Evolutionary conservation across 1,140 invertebrate genomes (phyloP).

Genomic region (Trichoplusia ni): DNA sequence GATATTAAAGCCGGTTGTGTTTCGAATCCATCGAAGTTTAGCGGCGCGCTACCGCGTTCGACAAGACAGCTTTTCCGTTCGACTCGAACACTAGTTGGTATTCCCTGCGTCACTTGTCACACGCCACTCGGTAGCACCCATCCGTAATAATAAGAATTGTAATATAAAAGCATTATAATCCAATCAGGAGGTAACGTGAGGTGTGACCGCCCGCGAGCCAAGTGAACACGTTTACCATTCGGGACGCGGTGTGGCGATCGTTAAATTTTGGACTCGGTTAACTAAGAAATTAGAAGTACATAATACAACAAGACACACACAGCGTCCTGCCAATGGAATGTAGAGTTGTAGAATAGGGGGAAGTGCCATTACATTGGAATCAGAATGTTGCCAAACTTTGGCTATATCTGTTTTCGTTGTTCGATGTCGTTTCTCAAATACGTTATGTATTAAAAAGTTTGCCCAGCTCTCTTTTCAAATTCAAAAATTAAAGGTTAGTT

Average conservation of each 20-base stretch:
- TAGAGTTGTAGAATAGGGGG: too few relatives aligned
- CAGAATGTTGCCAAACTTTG: too few relatives aligned
- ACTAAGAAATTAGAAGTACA: constrained; percentile 62
- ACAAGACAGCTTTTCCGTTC: constrained; percentile 47
- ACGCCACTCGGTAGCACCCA: constrained; percentile 63
- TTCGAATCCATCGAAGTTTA: constrained; percentile 22
- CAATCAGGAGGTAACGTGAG: constrained; percentile 68
- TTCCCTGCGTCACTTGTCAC: constrained; percentile 64
- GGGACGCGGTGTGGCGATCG: constrained; percentile 53
- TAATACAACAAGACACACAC: constrained; percentile 49
- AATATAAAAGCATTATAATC: constrained; percentile 79
- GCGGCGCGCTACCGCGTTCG: constrained; percentile 9
- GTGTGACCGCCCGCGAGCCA: constrained; percentile 70
- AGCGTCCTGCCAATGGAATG: constrained; percentile 31
- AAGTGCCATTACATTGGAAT: too few relatives aligned
- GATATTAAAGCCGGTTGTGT: constrained; percentile 40
- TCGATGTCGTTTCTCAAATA: too few relatives aligned
- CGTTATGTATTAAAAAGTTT: too few relatives aligned
- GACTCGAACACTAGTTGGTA: constrained; percentile 63
- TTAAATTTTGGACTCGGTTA: constrained; percentile 68
- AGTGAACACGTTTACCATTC: constrained; percentile 71
- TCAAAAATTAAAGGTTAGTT: too few relatives aligned
- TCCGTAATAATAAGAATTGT: constrained; percentile 73
- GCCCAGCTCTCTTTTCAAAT: too few relatives aligned
- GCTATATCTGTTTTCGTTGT: too few relatives aligned